Base-by-base conservation (phyloP, 2,888 invertebrate species). In the Brachypalpus laphriformis region DNA sequence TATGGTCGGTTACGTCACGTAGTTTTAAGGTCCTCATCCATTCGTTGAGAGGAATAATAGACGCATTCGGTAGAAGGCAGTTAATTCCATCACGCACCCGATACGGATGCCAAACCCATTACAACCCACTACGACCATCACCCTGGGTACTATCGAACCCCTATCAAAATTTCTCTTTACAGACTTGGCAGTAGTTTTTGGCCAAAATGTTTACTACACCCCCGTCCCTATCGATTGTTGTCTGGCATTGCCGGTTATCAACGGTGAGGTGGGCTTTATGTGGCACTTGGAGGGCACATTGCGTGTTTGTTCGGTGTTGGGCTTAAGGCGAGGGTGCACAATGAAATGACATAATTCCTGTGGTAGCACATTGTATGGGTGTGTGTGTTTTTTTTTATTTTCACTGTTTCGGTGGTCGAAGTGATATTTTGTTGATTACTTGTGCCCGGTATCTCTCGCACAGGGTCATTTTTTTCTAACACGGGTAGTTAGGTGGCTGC, bases 381-480 rank as follows among this genome's bases (percentile, higher is more conserved):
- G 11, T 40, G 3, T 42, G 11, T 51, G 20, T 16, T 16, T 42
- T 18, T 42, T 68, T 54, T 18, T 47, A 57, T 51, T 42, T 34
- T 61, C n/a, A n/a, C n/a, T n/a, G n/a, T n/a, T n/a, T n/a, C n/a
- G 28, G 31, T 77, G 77, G 68, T 63, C 42, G 61, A 63, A 56
- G 51, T 51, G 68, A 34, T 65, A 49, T 76, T 83, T 70, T 63
- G 49, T 51, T 74, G 83, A 80, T 70, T 80, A 80, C 74, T 74
- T 82, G 57, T 74, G 66, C 18, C 70, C 68, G 80, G 63, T 80
- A 70, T 80, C 47, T 66, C 59, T 51, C 77, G 8, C 20, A 34
- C 71, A 77, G 77, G 82, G 76, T 77, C 77, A 77, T 71, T 59
- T 61, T 71, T 57, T 56, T 63, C 42, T 51, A 16, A 72, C 51